A percentile compares a stretch with the other conserved stretches of the same genome.
phyloP scores from a whole-genome alignment of 2,113 vertebrate species.

The Thomomys bottae region DNA sequence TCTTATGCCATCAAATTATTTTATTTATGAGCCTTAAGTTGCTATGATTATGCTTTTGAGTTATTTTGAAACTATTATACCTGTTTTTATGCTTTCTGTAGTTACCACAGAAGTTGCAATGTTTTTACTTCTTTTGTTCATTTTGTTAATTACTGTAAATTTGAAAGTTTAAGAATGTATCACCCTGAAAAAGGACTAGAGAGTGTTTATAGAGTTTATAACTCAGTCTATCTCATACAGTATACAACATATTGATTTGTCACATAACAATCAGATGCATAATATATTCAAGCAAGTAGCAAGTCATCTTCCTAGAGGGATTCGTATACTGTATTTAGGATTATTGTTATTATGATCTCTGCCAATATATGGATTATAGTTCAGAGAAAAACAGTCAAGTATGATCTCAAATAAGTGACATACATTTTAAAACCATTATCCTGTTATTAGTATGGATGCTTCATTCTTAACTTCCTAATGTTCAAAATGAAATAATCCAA shows the following conservation, averaged over 20 bases:
- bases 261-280: not conserved
- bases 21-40: not conserved
- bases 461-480: not conserved
- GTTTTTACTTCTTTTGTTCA: not conserved
- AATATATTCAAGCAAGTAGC: not conserved
- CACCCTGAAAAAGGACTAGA: not conserved
- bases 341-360: not conserved
- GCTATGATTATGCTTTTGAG: not conserved
- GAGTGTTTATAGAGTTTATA: not conserved
- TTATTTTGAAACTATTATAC: not conserved
- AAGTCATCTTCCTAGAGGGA: not conserved
- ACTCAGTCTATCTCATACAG: not conserved
- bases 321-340: not conserved
- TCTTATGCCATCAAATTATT: not conserved
- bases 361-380: not conserved
- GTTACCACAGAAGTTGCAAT: not conserved
- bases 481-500: not conserved
- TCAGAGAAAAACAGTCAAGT: not conserved
- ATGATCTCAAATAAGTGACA: not conserved
- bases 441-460: not conserved
- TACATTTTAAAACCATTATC: conserved; percentile 12
- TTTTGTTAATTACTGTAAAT: not conserved
- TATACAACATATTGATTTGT: not conserved
- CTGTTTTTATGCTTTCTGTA: not conserved
- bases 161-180: not conserved